Evolutionary conservation across 2,797 vertebrate genomes (phyloP).

Genomic region (Botia kubotai): DNA sequence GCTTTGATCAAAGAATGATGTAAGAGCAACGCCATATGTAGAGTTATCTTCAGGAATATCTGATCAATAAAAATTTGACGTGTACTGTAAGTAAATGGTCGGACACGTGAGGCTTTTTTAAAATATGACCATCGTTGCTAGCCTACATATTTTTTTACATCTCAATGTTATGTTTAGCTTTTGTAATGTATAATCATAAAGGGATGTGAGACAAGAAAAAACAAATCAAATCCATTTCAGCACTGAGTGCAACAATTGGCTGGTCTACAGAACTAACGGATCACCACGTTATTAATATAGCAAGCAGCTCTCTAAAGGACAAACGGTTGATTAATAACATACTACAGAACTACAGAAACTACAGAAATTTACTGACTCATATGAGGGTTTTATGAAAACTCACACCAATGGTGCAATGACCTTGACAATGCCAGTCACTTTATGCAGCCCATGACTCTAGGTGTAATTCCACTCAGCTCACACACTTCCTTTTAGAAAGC

Average conservation of each 20-base stretch:
- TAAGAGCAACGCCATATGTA: slow-evolving; percentile 85
- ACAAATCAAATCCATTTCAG: background rate
- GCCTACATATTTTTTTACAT: background rate
- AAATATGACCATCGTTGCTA: slow-evolving; percentile 5
- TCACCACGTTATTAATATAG: background rate
- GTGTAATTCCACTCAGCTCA: background rate
- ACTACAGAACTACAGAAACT: background rate
- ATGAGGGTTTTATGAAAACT: background rate
- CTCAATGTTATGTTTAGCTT: background rate
- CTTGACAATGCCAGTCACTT: background rate
- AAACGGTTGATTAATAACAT: slow-evolving; percentile 10
- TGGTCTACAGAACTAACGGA: background rate
- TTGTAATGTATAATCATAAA: no score
- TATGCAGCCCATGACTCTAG: background rate
- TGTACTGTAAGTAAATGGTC: slow-evolving; percentile 70
- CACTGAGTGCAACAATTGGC: background rate
- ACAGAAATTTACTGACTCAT: slow-evolving; percentile 2
- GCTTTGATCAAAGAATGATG: slow-evolving; percentile 79
- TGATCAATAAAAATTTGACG: slow-evolving; percentile 85
- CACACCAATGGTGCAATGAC: slow-evolving; percentile 1
- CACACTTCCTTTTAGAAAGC: background rate
- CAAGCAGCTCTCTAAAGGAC: background rate
- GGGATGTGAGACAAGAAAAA: no score
- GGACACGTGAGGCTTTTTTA: slow-evolving; percentile 36
- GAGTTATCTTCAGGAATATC: slow-evolving; percentile 84